Percentiles rank a stretch among this genome's conserved stretches.
Evolutionary conservation across 2,888 invertebrate genomes (phyloP).

Genomic region (Stictocephala bisonia): DNA sequence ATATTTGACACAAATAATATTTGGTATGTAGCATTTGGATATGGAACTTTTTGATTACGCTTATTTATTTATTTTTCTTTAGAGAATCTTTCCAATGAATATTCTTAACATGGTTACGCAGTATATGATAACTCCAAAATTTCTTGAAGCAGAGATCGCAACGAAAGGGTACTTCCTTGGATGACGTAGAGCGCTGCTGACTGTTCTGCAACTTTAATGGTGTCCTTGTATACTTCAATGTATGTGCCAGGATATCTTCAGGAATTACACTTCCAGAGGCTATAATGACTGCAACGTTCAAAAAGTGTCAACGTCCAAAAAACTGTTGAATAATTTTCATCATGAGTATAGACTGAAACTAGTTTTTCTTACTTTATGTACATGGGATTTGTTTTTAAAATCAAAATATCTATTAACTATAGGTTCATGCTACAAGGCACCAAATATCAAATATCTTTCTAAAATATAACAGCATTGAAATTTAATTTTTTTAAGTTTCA

Average conservation of each 20-base stretch:
- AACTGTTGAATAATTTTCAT: background rate
- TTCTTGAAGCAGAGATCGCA: constrained; percentile 30
- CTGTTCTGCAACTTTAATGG: background rate
- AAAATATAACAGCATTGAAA: too few relatives aligned
- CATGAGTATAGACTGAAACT: too few relatives aligned
- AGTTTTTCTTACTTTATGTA: too few relatives aligned
- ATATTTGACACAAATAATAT: too few relatives aligned
- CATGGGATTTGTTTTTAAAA: too few relatives aligned
- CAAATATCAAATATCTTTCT: too few relatives aligned
- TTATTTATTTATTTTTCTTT: background rate
- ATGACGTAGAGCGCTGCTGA: background rate
- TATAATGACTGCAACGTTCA: background rate
- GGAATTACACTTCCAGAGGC: background rate
- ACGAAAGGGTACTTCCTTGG: constrained; percentile 32
- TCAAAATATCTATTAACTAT: too few relatives aligned
- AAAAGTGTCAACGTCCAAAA: background rate
- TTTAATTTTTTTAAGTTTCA: too few relatives aligned
- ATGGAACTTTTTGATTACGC: too few relatives aligned
- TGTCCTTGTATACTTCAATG: background rate
- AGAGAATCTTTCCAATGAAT: constrained; percentile 30
- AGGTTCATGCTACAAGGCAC: too few relatives aligned
- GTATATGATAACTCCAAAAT: constrained; percentile 28
- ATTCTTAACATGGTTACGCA: constrained; percentile 27
- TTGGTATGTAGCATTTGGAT: too few relatives aligned
- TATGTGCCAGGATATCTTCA: background rate